These are phyloP conservation scores for Vidua chalybeata DNA, from an alignment of 2,113 vertebrate genomes.

Conservation along the genomic window DNA sequence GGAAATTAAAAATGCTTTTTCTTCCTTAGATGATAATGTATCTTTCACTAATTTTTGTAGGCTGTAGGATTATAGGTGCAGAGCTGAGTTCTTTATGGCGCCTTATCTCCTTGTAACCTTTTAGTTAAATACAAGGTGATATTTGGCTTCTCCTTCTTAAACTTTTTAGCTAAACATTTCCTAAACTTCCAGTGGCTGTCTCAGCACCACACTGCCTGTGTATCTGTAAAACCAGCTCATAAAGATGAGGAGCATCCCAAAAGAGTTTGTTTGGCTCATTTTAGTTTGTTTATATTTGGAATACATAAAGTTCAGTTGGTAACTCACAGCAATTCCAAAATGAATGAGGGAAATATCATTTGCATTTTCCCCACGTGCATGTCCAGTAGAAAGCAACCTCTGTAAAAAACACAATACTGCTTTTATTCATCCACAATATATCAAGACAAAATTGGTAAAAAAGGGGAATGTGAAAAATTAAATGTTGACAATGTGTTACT, in stretches of 20 bases:
- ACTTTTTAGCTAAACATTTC: background rate
- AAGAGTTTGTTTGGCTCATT: background rate
- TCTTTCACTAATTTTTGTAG: background rate
- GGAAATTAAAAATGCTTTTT: background rate
- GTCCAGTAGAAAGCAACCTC: background rate
- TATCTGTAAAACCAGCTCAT: background rate
- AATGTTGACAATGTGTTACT: fast-evolving
- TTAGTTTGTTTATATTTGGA: background rate
- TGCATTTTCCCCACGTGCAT: fast-evolving
- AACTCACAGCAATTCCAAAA: background rate
- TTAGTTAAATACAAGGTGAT: background rate
- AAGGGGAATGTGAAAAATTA: background rate
- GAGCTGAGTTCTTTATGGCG: background rate
- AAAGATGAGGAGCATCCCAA: background rate
- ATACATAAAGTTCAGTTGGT: background rate
- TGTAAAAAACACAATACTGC: background rate
- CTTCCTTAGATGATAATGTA: background rate
- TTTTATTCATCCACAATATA: background rate
- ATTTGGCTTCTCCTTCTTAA: background rate
- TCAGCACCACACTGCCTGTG: background rate
- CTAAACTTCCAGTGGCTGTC: background rate
- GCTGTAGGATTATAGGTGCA: background rate
- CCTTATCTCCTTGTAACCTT: background rate
- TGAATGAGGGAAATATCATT: background rate
- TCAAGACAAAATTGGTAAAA: background rate